phyloP scores from a whole-genome alignment of 2,797 vertebrate species.

The Emys orbicularis region DNA sequence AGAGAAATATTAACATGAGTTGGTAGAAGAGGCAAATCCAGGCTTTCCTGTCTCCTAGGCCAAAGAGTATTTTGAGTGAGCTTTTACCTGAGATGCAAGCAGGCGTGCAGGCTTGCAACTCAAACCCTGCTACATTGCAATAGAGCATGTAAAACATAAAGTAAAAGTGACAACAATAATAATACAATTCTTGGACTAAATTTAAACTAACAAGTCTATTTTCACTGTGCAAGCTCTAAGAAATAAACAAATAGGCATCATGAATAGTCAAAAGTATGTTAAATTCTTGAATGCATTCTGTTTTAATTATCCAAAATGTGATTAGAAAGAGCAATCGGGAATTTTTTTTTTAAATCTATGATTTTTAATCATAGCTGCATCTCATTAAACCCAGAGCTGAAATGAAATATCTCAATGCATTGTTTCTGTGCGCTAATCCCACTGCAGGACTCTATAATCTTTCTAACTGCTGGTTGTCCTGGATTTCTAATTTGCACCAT shows the following conservation, averaged over 20 bases:
- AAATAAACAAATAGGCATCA: not conserved
- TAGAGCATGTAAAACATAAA: not conserved
- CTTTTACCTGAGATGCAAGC: not conserved
- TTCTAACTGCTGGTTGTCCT: not conserved
- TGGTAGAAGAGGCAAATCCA: not conserved
- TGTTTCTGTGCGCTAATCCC: not conserved
- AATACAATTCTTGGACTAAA: not conserved
- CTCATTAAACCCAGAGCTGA: not conserved
- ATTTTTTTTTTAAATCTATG: not conserved
- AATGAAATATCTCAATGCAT: not conserved
- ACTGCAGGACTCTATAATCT: not conserved
- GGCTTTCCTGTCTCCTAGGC: not conserved
- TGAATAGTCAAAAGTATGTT: not conserved
- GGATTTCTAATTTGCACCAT: not conserved
- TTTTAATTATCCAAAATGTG: not conserved
- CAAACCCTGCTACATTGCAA: not conserved
- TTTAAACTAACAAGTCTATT: not conserved
- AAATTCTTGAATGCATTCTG: not conserved
- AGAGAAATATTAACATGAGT: not conserved
- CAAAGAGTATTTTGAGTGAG: not conserved
- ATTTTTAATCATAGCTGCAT: not conserved
- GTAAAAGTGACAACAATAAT: not conserved
- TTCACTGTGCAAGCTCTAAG: not conserved
- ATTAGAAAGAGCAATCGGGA: not conserved
- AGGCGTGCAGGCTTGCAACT: not conserved